phyloP scores from a whole-genome alignment of 2,113 vertebrate genomes.

The Sporophila hypoxantha region DNA sequence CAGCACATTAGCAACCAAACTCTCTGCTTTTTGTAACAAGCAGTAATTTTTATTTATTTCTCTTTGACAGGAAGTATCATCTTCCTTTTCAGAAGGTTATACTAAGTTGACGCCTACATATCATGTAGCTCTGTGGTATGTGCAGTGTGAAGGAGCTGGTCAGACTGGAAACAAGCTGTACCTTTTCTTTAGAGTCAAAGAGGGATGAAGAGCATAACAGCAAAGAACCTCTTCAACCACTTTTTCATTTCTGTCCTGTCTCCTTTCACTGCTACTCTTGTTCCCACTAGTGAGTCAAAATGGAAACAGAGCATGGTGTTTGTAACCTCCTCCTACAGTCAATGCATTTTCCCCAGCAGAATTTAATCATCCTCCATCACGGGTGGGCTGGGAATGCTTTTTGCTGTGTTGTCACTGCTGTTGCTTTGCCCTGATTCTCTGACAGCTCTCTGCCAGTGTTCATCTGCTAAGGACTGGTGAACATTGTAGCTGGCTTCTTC shows the following conservation, averaged over 20 bases:
- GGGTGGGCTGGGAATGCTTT: background rate
- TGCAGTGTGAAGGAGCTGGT: background rate
- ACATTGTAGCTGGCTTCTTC: background rate
- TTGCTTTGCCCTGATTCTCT: background rate
- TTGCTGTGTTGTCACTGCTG: background rate
- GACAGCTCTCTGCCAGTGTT: background rate
- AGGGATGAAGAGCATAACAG: background rate
- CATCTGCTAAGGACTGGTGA: background rate
- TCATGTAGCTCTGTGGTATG: background rate
- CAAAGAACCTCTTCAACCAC: background rate
- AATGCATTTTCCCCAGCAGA: background rate
- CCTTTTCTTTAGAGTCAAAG: background rate
- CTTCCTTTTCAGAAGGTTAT: background rate
- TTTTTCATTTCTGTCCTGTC: background rate
- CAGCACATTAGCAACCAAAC: background rate
- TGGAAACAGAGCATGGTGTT: background rate
- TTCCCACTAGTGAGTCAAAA: background rate
- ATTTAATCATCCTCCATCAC: background rate
- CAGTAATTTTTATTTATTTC: background rate
- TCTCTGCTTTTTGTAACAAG: background rate
- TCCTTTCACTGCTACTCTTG: background rate
- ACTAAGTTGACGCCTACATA: background rate
- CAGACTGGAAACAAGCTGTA: background rate
- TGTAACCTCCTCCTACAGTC: background rate
- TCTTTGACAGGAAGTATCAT: background rate